A percentile compares a stretch with the other conserved stretches of the same genome.
Conservation (phyloP, 2,888 invertebrate genomes). For the Eupsilia transversa region DNA sequence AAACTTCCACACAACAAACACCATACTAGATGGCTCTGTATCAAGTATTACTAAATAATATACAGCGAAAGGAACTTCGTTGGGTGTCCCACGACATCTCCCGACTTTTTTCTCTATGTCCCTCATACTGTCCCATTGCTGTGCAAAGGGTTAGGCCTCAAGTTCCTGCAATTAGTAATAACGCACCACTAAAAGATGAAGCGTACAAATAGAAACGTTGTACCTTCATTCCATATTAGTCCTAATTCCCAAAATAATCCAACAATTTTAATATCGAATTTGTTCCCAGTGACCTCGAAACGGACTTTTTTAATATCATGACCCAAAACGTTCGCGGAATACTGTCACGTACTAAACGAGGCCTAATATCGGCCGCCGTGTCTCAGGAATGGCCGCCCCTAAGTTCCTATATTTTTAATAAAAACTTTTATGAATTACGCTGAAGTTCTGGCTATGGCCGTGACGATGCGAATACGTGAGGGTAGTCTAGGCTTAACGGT, state of each 20-base stretch:
- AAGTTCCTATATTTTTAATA: constrained; percentile 77
- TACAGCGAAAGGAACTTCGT: no score
- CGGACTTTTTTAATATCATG: constrained; percentile 77
- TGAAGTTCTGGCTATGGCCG: constrained; percentile 34
- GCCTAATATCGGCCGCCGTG: constrained; percentile 60
- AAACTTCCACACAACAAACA: no score
- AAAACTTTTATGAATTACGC: constrained; percentile 74
- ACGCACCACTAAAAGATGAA: not conserved
- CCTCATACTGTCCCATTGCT: no score
- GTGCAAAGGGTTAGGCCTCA: no score
- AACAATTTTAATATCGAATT: constrained; percentile 52
- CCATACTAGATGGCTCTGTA: no score
- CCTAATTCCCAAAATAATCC: constrained; percentile 28
- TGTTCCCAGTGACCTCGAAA: constrained; percentile 31
- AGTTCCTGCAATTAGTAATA: not conserved
- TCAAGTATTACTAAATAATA: no score
- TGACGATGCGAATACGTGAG: constrained; percentile 41
- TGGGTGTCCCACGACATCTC: no score
- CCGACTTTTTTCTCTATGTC: no score
- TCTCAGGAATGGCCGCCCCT: constrained; percentile 57
- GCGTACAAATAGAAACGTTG: not conserved
- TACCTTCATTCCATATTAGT: constrained; percentile 15
- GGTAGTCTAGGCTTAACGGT: not conserved
- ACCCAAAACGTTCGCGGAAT: constrained; percentile 71
- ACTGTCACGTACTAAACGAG: constrained; percentile 77